phyloP scores from a whole-genome alignment of 1,140 invertebrate species.

The Hycleus phaleratus region DNA sequence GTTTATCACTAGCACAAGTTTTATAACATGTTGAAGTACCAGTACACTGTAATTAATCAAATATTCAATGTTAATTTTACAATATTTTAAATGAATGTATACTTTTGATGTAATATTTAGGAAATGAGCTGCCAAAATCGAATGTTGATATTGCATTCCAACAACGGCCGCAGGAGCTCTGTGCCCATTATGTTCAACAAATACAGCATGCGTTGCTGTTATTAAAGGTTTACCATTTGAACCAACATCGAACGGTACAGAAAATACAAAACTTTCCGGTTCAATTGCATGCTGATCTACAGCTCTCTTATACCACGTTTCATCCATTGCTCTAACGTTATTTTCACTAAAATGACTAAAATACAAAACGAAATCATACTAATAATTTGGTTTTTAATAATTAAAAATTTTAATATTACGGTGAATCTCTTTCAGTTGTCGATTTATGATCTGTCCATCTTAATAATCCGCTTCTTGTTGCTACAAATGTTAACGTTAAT shows the following conservation, averaged over 20 bases:
- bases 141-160: slow-evolving; percentile 77
- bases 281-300: slow-evolving; percentile 83
- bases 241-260: slow-evolving; percentile 79
- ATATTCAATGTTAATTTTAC: background rate
- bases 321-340: slow-evolving; percentile 77
- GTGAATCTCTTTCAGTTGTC: slow-evolving; percentile 40
- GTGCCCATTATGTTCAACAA: slow-evolving; percentile 74
- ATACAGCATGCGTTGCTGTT: slow-evolving; percentile 84
- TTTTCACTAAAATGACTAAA: slow-evolving; percentile 73
- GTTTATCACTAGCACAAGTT: slow-evolving; percentile 74
- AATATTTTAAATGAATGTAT: slow-evolving; percentile 35
- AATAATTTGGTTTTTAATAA: background rate
- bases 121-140: slow-evolving; percentile 71
- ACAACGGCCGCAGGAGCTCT: slow-evolving; percentile 85
- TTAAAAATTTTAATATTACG: background rate
- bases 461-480: slow-evolving; percentile 79
- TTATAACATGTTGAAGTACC: slow-evolving; percentile 63
- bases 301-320: slow-evolving; percentile 86
- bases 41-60: slow-evolving; percentile 54
- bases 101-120: slow-evolving; percentile 79
- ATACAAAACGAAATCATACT: slow-evolving; percentile 8
- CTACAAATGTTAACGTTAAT: slow-evolving; percentile 71
- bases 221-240: slow-evolving; percentile 59
- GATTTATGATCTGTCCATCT: slow-evolving; percentile 70
- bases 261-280: slow-evolving; percentile 85